These are phyloP conservation scores for Desmodus rotundus DNA, from an alignment of 2,113 vertebrate species.

Conservation along the genomic window DNA sequence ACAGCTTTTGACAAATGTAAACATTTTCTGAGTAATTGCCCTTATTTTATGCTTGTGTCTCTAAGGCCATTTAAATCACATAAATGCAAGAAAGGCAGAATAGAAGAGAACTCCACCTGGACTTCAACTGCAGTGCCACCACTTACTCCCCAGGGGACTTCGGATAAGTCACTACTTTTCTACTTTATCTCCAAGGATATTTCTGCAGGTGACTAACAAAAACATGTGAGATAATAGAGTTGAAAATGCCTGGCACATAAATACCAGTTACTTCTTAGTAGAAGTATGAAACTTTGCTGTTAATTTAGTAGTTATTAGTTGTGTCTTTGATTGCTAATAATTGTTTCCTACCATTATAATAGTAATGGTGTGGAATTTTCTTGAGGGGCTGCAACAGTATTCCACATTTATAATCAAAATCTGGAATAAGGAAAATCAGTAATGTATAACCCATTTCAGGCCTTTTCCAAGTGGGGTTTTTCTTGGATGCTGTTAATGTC, in stretches of 20 bases:
- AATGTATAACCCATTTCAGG: background rate
- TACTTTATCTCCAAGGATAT: background rate
- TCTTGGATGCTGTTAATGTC: background rate
- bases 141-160: background rate
- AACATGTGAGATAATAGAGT: background rate
- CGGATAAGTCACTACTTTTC: background rate
- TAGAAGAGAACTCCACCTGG: background rate
- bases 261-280: background rate
- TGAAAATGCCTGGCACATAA: background rate
- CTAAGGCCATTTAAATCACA: slow-evolving; percentile 6
- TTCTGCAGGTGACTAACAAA: background rate
- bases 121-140: background rate
- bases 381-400: background rate
- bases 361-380: background rate
- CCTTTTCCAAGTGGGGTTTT: background rate
- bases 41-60: slow-evolving; percentile 10
- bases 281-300: background rate
- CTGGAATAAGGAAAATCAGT: background rate
- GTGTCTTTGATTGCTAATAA: background rate
- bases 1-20: slow-evolving; percentile 49
- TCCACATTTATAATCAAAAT: background rate
- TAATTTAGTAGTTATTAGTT: background rate
- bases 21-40: slow-evolving; percentile 54
- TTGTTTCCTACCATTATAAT: background rate
- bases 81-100: background rate